Conservation (phyloP, 2,797 vertebrate genomes). For the Urophycis tenuis region DNA sequence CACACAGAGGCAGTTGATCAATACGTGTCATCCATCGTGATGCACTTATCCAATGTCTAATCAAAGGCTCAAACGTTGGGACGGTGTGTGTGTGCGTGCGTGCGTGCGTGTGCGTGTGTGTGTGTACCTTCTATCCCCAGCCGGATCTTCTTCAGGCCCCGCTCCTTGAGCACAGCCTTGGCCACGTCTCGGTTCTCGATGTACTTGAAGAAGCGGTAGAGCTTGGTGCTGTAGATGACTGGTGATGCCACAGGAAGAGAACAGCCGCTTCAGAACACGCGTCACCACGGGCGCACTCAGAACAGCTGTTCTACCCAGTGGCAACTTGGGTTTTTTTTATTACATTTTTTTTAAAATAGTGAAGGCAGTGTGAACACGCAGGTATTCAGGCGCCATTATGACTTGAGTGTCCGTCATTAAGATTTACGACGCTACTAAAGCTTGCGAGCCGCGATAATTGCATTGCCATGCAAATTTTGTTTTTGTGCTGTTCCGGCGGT, state of each 20-base stretch:
- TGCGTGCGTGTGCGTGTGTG: not conserved
- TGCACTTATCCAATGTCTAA: no score
- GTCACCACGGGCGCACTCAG: not conserved
- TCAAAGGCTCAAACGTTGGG: no score
- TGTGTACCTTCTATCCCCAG: slow-evolving; percentile 94
- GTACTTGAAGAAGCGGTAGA: slow-evolving; percentile 99
- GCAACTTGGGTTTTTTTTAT: no score
- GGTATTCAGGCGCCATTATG: not conserved
- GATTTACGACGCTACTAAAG: not conserved
- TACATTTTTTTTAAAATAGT: no score
- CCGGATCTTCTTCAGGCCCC: slow-evolving; percentile 96
- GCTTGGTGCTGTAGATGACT: slow-evolving; percentile 99
- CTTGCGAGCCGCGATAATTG: not conserved
- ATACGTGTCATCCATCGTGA: no score
- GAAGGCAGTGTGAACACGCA: no score
- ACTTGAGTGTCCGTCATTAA: not conserved
- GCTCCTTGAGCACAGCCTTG: slow-evolving; percentile 92
- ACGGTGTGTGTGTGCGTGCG: no score
- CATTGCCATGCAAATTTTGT: not conserved
- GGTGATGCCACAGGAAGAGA: slow-evolving; percentile 31
- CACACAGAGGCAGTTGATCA: no score
- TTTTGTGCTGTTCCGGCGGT: not conserved
- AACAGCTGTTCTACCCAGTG: no score
- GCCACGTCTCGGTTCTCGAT: slow-evolving; percentile 98
- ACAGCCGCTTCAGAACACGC: not conserved